Percentiles rank a stretch among this genome's conserved stretches.
phyloP scores from a whole-genome alignment of 2,113 vertebrate genomes.

The Propithecus coquereli region DNA sequence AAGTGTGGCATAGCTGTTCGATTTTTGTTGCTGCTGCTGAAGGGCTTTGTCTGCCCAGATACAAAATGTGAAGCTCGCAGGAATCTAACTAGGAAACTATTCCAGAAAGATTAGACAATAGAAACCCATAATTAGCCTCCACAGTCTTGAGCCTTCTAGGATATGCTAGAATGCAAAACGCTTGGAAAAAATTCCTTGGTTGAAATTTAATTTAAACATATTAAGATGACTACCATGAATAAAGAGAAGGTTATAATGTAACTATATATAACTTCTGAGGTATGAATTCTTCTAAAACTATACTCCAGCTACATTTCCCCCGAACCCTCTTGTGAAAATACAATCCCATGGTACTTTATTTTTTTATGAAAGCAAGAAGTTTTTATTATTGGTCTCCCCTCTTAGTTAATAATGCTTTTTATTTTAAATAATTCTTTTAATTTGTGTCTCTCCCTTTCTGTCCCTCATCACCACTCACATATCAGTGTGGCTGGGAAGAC shows the following conservation, averaged over 20 bases:
- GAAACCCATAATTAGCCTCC: slow-evolving; percentile 71
- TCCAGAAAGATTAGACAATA: slow-evolving; percentile 56
- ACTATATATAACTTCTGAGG: background rate
- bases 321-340: background rate
- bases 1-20: slow-evolving; percentile 57
- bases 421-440: slow-evolving; percentile 13
- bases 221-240: background rate
- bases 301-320: background rate
- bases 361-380: background rate
- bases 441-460: background rate
- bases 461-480: background rate
- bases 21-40: slow-evolving; percentile 43
- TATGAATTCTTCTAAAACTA: slow-evolving; percentile 4
- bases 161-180: slow-evolving; percentile 49
- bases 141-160: slow-evolving; percentile 55
- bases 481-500: background rate
- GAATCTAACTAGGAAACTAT: slow-evolving; percentile 12
- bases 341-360: background rate
- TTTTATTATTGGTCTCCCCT: background rate
- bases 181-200: slow-evolving; percentile 45
- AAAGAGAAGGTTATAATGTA: slow-evolving; percentile 45
- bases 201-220: slow-evolving; percentile 58
- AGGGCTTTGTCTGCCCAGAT: slow-evolving; percentile 63
- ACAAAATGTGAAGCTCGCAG: slow-evolving; percentile 64
- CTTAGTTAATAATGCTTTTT: slow-evolving; percentile 41